Evolutionary conservation across 2,888 invertebrate species (phyloP), one percentile per base, ranked within the genome.

Genomic region (Urechis unicinctus): DNA sequence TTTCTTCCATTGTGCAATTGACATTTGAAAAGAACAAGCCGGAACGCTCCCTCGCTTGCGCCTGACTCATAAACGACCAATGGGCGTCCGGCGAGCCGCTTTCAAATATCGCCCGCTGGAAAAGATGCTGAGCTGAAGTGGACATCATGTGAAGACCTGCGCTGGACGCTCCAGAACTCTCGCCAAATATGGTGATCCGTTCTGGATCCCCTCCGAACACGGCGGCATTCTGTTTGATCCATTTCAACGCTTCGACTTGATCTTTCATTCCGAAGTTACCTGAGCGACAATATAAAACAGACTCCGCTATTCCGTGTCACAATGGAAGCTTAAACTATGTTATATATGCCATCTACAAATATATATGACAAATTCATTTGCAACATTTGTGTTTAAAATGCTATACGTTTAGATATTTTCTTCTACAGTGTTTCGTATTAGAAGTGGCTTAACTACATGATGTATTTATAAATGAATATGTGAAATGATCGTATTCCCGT

Each of bases 181-280:
- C 60, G 21, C 93, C 94, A 74, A 93, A 93, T 51, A 94, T 80
- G 89, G 94, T 93, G 50, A 92, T 85, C 72, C 89, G 89, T 68
- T 88, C 85, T 24, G 90, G 89, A 77, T 92, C 91, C 3, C 91
- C 91, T 25, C 67, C 69, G 52, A 69, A 69, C 2, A 54, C 51
- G 24, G 45, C 61, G 29, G 68, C 66, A 55, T 69, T 63, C 30
- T 66, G 57, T 25, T 62, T 22, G 25, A 69, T 60, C 78, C 78
- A 78, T 57, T 71, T 66, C 31, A 92, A 82, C 25, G 91, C 92
- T 87, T 92, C 87, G 71, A 90, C 82, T 78, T 94, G 93, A 78
- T 94, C 94, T 79, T 90, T 91, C 72, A 94, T 81, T 24, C 93
- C 94, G 55, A 91, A 88, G 77, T 94, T 94, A 1, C 93, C 93